Base-by-base conservation (phyloP, 2,113 vertebrate genomes). In the Salvelinus fontinalis region DNA sequence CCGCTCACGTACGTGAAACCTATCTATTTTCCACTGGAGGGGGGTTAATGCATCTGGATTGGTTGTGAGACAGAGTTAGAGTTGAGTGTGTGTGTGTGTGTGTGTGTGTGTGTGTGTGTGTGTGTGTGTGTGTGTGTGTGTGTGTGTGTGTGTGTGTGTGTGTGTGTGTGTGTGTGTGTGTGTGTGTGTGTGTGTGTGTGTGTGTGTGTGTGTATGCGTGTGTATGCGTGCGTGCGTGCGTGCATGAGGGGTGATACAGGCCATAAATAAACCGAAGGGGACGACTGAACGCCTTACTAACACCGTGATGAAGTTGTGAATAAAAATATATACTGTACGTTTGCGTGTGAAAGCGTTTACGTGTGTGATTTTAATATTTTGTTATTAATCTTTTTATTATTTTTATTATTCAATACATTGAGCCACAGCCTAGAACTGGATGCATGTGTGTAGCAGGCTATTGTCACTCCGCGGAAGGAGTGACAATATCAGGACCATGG, bases 1-100 rank as follows among this genome's bases (percentile, higher is more conserved):
- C 59, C 0, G 39, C 29, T 66, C 34, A 70, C 67, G 26, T 65
- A 79, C 34, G 13, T n/a, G 67, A 51, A 72, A n/a, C 51, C 49
- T 60, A 20, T 75, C 67, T 70, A 65, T 66, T 62, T 70, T 54
- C 57, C 22, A 54, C n/a, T 2, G 67, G 54, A 49, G 67, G 57
- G 31, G 34, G 13, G 54, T 68, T 68, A 68, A 68, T 68, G 29
- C 29, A 34, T 68, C 67, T 39, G 31, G 67, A 20, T 5, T 34
- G 14, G 31, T 7, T 29, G 65, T 18, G 26, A 14, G 51, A 54
- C 51, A 54, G 51, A 16, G 59, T 24, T 62, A 62, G 6, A 22
- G 59, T 5, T 22, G 12, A 0, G 59, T 62, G 59, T 62, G 59
- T 29, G 7, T n/a, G 24, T 66, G 64, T 66, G 60, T 22, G 60